These are phyloP conservation scores for Myoxocephalus aenaeus DNA, from an alignment of 2,797 vertebrate genomes.

Conservation along the genomic window DNA sequence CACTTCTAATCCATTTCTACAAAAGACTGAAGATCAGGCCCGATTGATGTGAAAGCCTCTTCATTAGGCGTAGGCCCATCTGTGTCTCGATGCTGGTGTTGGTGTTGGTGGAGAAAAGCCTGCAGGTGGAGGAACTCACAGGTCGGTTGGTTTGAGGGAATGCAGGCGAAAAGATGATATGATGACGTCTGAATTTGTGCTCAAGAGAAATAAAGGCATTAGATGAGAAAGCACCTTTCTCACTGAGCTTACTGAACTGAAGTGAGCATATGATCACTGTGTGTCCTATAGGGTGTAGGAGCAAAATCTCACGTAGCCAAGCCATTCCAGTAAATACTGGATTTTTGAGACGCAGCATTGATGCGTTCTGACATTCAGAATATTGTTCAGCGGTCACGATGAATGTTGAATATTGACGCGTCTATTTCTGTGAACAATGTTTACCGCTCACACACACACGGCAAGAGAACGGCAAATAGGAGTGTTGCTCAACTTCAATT, in stretches of 20 bases:
- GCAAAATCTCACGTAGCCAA: neutral
- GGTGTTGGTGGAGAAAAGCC: constrained; percentile 5
- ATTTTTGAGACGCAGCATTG: neutral
- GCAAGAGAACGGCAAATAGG: neutral
- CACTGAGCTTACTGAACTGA: neutral
- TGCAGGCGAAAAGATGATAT: neutral
- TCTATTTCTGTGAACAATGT: neutral
- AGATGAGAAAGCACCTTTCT: neutral
- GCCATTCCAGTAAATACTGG: neutral
- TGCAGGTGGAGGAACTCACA: neutral
- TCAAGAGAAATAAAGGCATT: neutral
- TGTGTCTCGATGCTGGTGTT: neutral
- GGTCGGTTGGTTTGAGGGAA: neutral
- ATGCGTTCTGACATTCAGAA: neutral
- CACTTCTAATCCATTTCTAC: no score
- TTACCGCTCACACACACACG: neutral
- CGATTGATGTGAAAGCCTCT: neutral
- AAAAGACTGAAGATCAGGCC: neutral
- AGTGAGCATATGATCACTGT: neutral
- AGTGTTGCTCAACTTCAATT: constrained; percentile 8
- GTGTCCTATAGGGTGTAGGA: neutral
- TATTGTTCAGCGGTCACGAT: neutral
- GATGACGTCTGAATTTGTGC: neutral
- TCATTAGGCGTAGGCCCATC: neutral
- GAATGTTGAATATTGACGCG: neutral